These are phyloP conservation scores for Equus quagga DNA, from an alignment of 2,113 vertebrate species.

Conservation along the genomic window DNA sequence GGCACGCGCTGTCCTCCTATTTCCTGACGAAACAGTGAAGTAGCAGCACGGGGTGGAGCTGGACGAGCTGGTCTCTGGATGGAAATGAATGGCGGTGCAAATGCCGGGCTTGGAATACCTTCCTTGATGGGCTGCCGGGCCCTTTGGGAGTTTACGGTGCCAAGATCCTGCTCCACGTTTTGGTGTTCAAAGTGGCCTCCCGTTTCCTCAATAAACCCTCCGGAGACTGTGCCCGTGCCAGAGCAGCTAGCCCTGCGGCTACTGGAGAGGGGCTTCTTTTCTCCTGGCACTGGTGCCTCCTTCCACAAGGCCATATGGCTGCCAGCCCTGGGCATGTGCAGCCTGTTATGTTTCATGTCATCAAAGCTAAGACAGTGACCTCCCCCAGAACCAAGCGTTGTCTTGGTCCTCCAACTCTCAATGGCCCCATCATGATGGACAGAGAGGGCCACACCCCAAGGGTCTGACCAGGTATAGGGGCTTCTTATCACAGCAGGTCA, in stretches of 20 bases:
- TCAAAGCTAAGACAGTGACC: background rate
- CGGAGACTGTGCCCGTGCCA: background rate
- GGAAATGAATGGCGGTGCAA: background rate
- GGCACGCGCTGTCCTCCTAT: background rate
- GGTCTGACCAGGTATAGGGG: background rate
- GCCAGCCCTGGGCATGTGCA: background rate
- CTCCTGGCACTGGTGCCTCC: background rate
- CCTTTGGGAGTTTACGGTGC: background rate
- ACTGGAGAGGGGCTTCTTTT: background rate
- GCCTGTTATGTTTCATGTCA: background rate
- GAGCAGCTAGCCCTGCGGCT: background rate
- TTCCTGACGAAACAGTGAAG: background rate
- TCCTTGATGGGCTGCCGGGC: background rate
- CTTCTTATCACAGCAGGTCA: background rate
- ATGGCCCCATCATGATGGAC: background rate
- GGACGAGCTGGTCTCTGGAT: background rate
- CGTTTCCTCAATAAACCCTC: conserved; percentile 15
- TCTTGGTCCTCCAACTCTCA: background rate
- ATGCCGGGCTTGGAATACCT: background rate
- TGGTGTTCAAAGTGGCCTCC: background rate
- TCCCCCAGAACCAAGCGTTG: background rate
- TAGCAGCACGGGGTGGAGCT: background rate
- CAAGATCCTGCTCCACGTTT: background rate
- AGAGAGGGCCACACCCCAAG: background rate
- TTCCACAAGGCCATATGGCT: background rate